A percentile compares a stretch with the other conserved stretches of the same genome.
These are phyloP conservation scores for Drosophila sucinea DNA, from an alignment of 1,140 invertebrate genomes.

Conservation along the genomic window DNA sequence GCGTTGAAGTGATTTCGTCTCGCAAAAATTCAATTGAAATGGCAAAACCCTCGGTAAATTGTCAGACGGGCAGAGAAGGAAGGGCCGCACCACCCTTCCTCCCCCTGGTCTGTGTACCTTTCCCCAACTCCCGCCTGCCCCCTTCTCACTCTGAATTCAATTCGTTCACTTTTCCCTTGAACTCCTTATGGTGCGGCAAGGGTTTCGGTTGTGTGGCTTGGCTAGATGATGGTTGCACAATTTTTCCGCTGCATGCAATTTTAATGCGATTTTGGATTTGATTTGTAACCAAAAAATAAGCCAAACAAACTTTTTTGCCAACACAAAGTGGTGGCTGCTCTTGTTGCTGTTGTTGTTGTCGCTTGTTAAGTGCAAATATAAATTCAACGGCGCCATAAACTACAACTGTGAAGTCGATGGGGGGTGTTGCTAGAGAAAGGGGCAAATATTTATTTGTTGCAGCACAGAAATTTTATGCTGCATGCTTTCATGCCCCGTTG, in stretches of 20 bases:
- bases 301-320: slow-evolving; percentile 65
- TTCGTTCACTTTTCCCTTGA: not conserved
- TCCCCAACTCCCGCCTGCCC: not conserved
- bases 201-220: slow-evolving; percentile 49
- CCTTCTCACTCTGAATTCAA: not conserved
- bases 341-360: slow-evolving; percentile 48
- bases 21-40: slow-evolving; percentile 76
- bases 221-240: slow-evolving; percentile 51
- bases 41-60: slow-evolving; percentile 45
- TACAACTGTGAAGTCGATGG: slow-evolving; percentile 25
- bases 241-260: slow-evolving; percentile 74
- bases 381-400: slow-evolving; percentile 70
- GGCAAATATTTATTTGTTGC: slow-evolving; percentile 79
- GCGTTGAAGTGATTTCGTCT: slow-evolving; percentile 81
- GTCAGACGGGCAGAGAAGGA: slow-evolving; percentile 39
- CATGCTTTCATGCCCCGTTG: slow-evolving; percentile 77
- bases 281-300: slow-evolving; percentile 81
- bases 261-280: slow-evolving; percentile 80
- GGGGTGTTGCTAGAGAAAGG: slow-evolving; percentile 8
- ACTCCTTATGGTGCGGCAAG: slow-evolving; percentile 44
- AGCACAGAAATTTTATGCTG: slow-evolving; percentile 69
- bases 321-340: slow-evolving; percentile 52
- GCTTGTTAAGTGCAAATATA: slow-evolving; percentile 80
- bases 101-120: slow-evolving; percentile 9
- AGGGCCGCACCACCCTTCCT: too few relatives aligned